Conservation (phyloP, 2,797 vertebrate genomes). For the Gymnocypris eckloni region DNA sequence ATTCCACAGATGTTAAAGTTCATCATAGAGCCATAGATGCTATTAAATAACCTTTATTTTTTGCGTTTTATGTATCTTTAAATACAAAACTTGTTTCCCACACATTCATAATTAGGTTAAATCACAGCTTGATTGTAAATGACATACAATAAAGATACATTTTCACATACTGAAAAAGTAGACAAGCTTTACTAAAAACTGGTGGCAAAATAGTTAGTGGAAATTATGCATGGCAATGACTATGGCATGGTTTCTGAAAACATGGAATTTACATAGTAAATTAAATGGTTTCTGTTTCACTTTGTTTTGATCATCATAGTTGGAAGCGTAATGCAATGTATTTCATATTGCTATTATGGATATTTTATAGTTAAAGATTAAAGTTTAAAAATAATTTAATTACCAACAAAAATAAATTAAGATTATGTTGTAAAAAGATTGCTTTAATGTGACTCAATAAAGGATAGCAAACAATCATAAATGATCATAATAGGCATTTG, state of each 20-base stretch:
- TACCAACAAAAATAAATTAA: background rate
- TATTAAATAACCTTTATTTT: too few species aligned
- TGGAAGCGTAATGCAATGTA: background rate
- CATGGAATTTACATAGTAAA: background rate
- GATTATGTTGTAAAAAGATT: background rate
- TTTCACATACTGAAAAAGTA: background rate
- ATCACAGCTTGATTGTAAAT: background rate
- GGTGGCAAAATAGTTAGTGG: background rate
- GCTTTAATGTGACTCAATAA: background rate
- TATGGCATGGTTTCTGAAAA: background rate
- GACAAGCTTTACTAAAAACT: background rate
- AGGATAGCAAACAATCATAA: background rate
- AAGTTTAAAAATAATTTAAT: background rate
- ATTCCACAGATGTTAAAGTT: background rate
- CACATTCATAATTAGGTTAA: background rate
- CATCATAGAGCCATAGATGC: background rate
- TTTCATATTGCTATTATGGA: background rate
- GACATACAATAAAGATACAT: background rate
- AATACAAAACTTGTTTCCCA: background rate
- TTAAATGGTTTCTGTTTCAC: too few species aligned
- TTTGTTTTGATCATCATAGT: too few species aligned
- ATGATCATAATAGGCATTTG: slow-evolving; percentile 8
- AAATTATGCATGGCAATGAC: background rate
- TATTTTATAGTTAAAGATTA: background rate
- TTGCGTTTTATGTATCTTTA: background rate